These are phyloP conservation scores for Propithecus coquereli DNA, from an alignment of 2,113 vertebrate genomes.

Conservation along the genomic window DNA sequence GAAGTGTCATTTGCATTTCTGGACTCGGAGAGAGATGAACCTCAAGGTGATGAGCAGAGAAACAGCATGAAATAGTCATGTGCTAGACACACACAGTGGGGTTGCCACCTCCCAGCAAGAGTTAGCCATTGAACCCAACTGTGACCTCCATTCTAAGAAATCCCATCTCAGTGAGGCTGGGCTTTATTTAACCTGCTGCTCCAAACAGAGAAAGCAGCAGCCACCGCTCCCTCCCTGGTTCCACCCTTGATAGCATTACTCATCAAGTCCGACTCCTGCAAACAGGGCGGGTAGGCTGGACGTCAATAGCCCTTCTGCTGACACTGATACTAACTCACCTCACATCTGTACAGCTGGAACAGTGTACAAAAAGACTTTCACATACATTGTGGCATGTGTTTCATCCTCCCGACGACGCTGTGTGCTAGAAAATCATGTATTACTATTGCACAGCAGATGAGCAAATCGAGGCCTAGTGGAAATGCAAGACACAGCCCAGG, in stretches of 20 bases:
- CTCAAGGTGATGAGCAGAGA: neutral
- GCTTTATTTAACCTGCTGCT: neutral
- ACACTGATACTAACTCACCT: neutral
- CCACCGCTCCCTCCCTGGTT: neutral
- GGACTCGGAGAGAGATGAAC: neutral
- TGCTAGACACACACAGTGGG: neutral
- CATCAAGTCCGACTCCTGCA: neutral
- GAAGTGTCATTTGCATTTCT: neutral
- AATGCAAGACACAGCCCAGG: neutral
- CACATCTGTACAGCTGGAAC: neutral
- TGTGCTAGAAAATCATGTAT: neutral
- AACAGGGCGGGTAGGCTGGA: neutral
- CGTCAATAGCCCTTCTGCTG: neutral
- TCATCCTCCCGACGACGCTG: neutral
- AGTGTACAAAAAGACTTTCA: neutral
- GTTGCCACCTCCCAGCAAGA: neutral
- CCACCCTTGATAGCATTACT: neutral
- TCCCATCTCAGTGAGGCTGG: neutral
- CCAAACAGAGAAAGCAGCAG: neutral
- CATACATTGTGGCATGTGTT: rapidly evolving
- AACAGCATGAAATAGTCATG: rapidly evolving
- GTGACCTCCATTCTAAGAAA: neutral
- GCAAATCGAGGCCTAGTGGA: neutral
- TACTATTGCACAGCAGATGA: neutral
- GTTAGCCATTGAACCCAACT: neutral